These are phyloP conservation scores for Gymnorhina tibicen DNA, from an alignment of 2,113 vertebrate species.

Conservation along the genomic window DNA sequence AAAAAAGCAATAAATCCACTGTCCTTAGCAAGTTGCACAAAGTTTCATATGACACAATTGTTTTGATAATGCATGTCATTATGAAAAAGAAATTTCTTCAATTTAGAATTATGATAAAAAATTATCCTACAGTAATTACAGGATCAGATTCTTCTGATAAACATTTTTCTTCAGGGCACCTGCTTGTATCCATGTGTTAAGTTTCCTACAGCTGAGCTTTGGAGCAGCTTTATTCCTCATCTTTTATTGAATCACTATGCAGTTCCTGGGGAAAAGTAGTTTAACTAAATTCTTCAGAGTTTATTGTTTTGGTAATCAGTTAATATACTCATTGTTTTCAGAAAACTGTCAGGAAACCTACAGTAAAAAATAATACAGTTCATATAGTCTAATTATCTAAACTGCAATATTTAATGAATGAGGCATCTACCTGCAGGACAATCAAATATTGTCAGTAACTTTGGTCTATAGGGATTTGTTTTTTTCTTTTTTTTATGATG, in stretches of 20 bases:
- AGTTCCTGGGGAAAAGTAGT: not conserved
- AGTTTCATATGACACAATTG: not conserved
- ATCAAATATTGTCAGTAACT: constrained; percentile 69
- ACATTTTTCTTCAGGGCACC: not conserved
- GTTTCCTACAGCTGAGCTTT: not conserved
- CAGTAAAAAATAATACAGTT: constrained; percentile 30
- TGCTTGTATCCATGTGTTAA: not conserved
- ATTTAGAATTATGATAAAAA: not conserved
- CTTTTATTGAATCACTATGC: not conserved
- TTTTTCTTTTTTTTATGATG: not conserved
- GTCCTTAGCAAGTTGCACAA: not conserved
- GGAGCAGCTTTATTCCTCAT: not conserved
- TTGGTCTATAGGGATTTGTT: not conserved
- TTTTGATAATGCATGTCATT: not conserved
- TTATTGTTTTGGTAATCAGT: not conserved
- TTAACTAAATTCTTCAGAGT: not conserved
- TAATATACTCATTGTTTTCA: not conserved
- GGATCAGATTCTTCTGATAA: not conserved
- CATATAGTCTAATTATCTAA: constrained; percentile 64
- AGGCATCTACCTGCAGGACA: constrained; percentile 49
- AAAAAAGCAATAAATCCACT: not conserved
- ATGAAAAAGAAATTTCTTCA: not conserved
- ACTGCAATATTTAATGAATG: constrained; percentile 74
- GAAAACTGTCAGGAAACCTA: constrained; percentile 1
- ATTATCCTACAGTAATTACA: not conserved